These are phyloP conservation scores for pig (Sus scrofa) DNA, from an alignment of 2,113 vertebrate species.

Conservation along the genomic window T2T-Sscrofa CM000824.6:138334501-138335000, in stretches of 20 bases:
- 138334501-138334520: slow-evolving; percentile 64
- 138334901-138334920: neutral
- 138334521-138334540: slow-evolving; percentile 48
- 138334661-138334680: no score
- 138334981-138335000: slow-evolving; percentile 15
- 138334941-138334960: slow-evolving; percentile 22
- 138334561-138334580: no score
- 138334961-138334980: slow-evolving; percentile 7
- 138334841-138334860: neutral
- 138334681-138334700: no score
- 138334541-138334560: neutral
- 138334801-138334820: neutral
- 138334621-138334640: no score
- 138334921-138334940: neutral
- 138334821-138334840: neutral
- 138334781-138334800: no score
- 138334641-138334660: no score
- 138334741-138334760: no score
- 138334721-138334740: no score
- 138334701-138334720: no score
- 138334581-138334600: no score
- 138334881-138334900: neutral
- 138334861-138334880: neutral
- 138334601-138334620: no score
- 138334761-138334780: no score